These are phyloP conservation scores for Pomacea canaliculata DNA, from an alignment of 2,888 invertebrate species.

Conservation along the genomic window DNA sequence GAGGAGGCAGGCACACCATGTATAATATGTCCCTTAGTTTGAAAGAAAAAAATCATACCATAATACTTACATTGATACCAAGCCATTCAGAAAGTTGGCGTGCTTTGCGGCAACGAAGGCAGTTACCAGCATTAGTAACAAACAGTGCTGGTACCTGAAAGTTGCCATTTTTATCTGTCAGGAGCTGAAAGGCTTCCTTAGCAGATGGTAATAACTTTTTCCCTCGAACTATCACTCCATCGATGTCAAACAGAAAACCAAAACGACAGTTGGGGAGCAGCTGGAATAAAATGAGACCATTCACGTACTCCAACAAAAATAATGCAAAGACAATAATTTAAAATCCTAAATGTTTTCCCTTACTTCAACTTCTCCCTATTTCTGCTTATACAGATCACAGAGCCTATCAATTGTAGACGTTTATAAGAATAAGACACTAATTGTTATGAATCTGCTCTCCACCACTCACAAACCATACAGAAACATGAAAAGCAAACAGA, in stretches of 20 bases:
- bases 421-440: slow-evolving; percentile 9
- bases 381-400: too few species aligned
- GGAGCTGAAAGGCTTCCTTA: slow-evolving; percentile 74
- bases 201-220: slow-evolving; percentile 75
- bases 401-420: neutral
- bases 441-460: too few species aligned
- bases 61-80: slow-evolving; percentile 71
- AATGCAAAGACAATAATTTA: too few species aligned
- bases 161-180: slow-evolving; percentile 73
- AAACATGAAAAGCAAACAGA: too few species aligned
- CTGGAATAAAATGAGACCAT: slow-evolving; percentile 20
- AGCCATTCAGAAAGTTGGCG: slow-evolving; percentile 75
- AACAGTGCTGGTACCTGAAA: slow-evolving; percentile 77
- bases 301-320: too few species aligned
- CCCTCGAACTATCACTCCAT: slow-evolving; percentile 78
- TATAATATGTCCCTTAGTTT: too few species aligned
- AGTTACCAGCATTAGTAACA: slow-evolving; percentile 79
- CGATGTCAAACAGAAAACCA: slow-evolving; percentile 79
- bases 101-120: slow-evolving; percentile 75
- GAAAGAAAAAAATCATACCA: too few species aligned
- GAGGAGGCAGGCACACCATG: too few species aligned
- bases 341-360: too few species aligned
- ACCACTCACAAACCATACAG: too few species aligned
- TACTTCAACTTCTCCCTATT: too few species aligned
- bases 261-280: slow-evolving; percentile 64